phyloP scores from a whole-genome alignment of 2,113 vertebrate genomes.

The Struthio camelus region DNA sequence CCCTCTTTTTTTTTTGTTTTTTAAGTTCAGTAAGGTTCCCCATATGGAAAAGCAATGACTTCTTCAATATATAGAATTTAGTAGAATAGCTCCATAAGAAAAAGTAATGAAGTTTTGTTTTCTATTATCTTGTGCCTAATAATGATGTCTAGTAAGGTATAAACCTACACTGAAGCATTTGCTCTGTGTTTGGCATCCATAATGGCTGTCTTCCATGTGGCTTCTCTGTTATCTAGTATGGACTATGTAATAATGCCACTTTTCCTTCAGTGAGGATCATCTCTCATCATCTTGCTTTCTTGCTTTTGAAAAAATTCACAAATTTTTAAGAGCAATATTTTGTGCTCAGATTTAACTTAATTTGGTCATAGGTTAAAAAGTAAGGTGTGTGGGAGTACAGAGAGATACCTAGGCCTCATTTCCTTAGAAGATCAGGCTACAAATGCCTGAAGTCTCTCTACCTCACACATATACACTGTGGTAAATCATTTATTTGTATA shows the following conservation, averaged over 20 bases:
- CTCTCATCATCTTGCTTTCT: background rate
- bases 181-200: background rate
- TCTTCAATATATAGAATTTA: background rate
- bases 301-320: background rate
- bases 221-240: background rate
- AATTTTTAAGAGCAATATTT: background rate
- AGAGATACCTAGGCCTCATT: background rate
- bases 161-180: background rate
- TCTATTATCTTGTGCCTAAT: background rate
- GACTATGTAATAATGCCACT: background rate
- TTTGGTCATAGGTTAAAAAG: background rate
- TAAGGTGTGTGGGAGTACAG: background rate
- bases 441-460: background rate
- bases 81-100: background rate
- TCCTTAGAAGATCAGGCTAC: background rate
- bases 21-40: background rate
- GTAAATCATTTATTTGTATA: background rate
- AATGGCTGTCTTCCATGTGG: background rate
- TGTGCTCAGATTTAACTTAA: background rate
- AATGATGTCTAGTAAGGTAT: background rate
- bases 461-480: background rate
- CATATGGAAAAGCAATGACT: background rate
- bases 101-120: fast-evolving
- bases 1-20: background rate
- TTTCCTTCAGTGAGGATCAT: background rate